These are phyloP conservation scores for Aphelocoma coerulescens DNA, from an alignment of 2,113 vertebrate genomes.

Conservation along the genomic window DNA sequence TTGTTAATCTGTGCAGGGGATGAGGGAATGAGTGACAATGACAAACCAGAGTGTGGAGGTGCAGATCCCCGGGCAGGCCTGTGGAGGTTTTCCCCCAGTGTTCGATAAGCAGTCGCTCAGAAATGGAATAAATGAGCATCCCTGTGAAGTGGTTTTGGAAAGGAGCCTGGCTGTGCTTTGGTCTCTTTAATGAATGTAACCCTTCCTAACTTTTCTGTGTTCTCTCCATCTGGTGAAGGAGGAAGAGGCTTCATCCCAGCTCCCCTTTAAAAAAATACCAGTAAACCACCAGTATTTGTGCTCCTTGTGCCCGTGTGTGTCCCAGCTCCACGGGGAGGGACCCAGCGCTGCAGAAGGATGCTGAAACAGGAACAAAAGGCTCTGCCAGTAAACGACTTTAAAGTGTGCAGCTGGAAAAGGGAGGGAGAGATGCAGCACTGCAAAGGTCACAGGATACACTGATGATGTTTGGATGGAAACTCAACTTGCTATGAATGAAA, in stretches of 20 bases:
- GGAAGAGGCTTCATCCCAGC: neutral
- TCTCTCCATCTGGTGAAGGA: neutral
- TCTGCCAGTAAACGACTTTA: neutral
- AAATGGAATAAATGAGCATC: neutral
- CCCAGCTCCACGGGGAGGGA: neutral
- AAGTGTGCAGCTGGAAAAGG: slow-evolving; percentile 39
- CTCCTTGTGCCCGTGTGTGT: neutral
- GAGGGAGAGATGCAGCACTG: slow-evolving; percentile 16
- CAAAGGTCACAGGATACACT: slow-evolving; percentile 50
- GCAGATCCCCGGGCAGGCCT: neutral
- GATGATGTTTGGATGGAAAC: slow-evolving; percentile 61
- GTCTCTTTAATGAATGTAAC: neutral
- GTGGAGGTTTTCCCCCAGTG: neutral
- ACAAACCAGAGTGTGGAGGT: neutral
- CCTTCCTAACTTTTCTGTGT: neutral
- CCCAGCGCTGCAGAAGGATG: neutral
- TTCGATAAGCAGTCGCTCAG: neutral
- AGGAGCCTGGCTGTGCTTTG: slow-evolving; percentile 3
- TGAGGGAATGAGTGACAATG: neutral
- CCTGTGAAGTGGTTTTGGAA: slow-evolving; percentile 52
- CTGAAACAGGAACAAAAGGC: slow-evolving; percentile 13
- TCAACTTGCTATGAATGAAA: slow-evolving; percentile 54
- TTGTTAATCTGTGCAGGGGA: neutral
- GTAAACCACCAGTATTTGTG: neutral
- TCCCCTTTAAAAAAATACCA: neutral